Conservation (phyloP, 2,113 vertebrate genomes). For the Bathybates hornii region DNA sequence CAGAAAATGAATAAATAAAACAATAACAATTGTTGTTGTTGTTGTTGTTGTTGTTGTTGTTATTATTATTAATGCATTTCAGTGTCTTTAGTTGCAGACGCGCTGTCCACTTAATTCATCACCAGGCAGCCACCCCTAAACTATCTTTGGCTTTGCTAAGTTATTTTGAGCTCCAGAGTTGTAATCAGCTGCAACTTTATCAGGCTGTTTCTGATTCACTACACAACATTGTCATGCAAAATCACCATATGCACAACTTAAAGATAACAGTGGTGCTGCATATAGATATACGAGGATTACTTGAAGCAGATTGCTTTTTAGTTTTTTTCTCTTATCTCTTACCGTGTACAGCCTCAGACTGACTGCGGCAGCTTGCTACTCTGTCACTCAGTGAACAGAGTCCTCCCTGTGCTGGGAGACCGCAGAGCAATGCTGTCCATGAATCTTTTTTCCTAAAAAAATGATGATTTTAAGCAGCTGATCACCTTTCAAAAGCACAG, state of each 20-base stretch:
- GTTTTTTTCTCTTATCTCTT: neutral
- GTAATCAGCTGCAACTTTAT: neutral
- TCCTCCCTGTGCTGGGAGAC: neutral
- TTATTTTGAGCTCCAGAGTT: neutral
- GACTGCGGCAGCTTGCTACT: neutral
- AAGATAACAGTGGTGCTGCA: neutral
- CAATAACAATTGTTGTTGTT: neutral
- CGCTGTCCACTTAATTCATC: neutral
- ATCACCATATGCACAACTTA: neutral
- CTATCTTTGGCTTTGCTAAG: neutral
- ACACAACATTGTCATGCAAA: neutral
- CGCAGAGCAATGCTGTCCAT: neutral
- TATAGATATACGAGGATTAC: neutral
- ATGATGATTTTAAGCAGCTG: neutral
- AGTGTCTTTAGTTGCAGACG: neutral
- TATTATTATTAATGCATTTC: neutral
- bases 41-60: rapidly evolving
- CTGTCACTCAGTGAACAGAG: neutral
- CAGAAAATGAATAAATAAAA: neutral
- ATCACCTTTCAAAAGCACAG: neutral
- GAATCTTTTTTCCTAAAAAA: neutral
- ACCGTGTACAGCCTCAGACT: rapidly evolving
- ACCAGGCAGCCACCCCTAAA: neutral
- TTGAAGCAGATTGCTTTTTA: neutral
- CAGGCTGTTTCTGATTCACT: neutral